A percentile compares a stretch with the other conserved stretches of the same genome.
These are phyloP conservation scores for Himalopsyche japonica DNA, from an alignment of 2,888 invertebrate genomes.

Conservation along the genomic window DNA sequence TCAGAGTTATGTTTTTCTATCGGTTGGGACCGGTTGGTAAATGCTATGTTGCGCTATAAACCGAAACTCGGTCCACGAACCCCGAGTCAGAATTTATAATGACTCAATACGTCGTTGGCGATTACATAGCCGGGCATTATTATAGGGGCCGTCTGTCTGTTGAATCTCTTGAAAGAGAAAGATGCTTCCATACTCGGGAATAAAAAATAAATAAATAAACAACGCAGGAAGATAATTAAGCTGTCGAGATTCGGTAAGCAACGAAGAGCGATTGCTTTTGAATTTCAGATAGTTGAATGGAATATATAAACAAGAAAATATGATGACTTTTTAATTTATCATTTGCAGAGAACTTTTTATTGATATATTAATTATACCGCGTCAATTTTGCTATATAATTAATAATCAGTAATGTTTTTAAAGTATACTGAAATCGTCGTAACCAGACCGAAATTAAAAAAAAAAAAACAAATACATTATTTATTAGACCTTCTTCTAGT, in stretches of 20 bases:
- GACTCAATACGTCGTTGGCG: constrained; percentile 17
- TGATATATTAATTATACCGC: too few species aligned
- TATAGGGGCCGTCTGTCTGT: constrained; percentile 13
- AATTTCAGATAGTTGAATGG: not conserved
- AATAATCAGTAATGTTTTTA: too few species aligned
- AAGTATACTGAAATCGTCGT: too few species aligned
- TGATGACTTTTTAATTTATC: not conserved
- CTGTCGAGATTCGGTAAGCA: not conserved
- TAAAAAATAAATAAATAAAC: constrained; percentile 15
- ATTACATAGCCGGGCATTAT: not conserved
- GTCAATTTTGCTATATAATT: too few species aligned
- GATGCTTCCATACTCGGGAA: not conserved
- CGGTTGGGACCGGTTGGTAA: too few species aligned
- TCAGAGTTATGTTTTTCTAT: too few species aligned
- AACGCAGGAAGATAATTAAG: constrained; percentile 12
- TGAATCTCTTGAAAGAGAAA: not conserved
- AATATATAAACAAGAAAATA: too few species aligned
- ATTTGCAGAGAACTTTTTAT: not conserved
- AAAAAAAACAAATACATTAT: too few species aligned
- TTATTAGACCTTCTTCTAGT: too few species aligned
- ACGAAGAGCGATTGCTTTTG: not conserved
- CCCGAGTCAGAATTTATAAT: not conserved
- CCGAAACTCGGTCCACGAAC: too few species aligned
- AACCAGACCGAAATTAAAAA: too few species aligned
- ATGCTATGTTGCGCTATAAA: too few species aligned